Conservation (phyloP, 2,797 vertebrate species). For the Oryzias sinensis region DNA sequence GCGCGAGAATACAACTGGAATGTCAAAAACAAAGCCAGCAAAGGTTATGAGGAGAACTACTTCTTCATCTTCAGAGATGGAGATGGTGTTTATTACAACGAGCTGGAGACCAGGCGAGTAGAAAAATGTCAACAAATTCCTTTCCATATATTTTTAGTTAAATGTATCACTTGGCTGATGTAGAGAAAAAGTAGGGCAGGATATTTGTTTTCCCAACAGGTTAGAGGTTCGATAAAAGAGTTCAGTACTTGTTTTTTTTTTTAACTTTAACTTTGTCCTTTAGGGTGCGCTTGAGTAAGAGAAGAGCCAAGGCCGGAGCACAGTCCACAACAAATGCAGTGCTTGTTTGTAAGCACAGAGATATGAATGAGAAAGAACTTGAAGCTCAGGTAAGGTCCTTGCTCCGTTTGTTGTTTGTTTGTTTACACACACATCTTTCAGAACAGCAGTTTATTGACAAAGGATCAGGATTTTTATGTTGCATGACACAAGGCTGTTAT, state of each 20-base stretch:
- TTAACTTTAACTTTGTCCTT: conserved; percentile 16
- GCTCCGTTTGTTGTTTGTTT: background rate
- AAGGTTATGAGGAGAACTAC: conserved; percentile 96
- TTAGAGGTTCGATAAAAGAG: too few relatives aligned
- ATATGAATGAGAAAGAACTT: conserved; percentile 96
- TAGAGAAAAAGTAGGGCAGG: too few relatives aligned
- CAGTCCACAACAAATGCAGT: conserved; percentile 93
- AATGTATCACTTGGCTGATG: too few relatives aligned
- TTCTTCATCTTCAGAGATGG: conserved; percentile 96
- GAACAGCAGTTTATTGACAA: too few relatives aligned
- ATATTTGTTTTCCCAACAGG: too few relatives aligned
- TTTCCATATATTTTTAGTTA: too few relatives aligned
- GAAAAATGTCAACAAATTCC: background rate
- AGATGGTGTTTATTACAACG: conserved; percentile 95
- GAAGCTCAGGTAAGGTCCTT: conserved; percentile 86
- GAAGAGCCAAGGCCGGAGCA: conserved; percentile 91
- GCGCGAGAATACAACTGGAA: conserved; percentile 98
- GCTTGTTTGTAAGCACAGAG: conserved; percentile 94
- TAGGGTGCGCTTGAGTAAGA: conserved; percentile 94
- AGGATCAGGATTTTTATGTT: too few relatives aligned
- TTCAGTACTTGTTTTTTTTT: too few relatives aligned
- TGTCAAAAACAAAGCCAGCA: conserved; percentile 97
- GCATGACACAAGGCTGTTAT: background rate
- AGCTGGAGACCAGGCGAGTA: conserved; percentile 88
- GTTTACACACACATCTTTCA: background rate